Evolutionary conservation across 2,797 vertebrate genomes (phyloP).

Genomic region (Aldrovandia affinis): DNA sequence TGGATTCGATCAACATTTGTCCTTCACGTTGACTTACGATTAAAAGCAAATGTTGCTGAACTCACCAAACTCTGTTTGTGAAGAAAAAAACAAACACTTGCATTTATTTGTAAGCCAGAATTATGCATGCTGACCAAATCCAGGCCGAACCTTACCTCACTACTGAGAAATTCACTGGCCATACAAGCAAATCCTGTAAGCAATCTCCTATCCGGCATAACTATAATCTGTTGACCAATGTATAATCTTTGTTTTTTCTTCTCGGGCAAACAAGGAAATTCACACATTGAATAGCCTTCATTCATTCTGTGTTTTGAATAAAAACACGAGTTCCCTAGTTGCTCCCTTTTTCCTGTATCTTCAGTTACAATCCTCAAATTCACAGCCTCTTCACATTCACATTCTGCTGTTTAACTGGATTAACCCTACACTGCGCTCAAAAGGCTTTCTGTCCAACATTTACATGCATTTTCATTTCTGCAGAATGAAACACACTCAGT

Average conservation of each 20-base stretch:
- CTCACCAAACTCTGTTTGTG: not conserved
- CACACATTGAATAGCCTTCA: not conserved
- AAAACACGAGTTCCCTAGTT: not conserved
- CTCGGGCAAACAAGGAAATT: not conserved
- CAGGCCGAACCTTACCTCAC: not conserved
- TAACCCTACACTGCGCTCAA: not conserved
- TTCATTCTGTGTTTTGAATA: slow-evolving; percentile 5
- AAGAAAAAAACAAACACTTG: not conserved
- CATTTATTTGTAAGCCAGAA: not conserved
- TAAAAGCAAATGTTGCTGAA: not conserved
- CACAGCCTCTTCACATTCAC: not conserved
- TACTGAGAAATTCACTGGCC: not conserved
- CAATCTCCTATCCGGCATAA: not conserved
- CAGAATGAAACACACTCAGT: not conserved
- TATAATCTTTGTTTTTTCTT: not conserved
- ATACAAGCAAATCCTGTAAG: slow-evolving; percentile 6
- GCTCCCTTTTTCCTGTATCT: not conserved
- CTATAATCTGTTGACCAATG: not conserved
- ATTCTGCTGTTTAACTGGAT: not conserved
- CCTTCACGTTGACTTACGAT: not conserved
- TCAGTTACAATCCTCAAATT: slow-evolving; percentile 7
- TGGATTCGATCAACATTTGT: not conserved
- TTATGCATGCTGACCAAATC: not conserved
- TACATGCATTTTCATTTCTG: not conserved
- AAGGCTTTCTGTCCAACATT: not conserved